phyloP scores from a whole-genome alignment of 2,113 vertebrate species.

The Myotis lucifugus region DNA sequence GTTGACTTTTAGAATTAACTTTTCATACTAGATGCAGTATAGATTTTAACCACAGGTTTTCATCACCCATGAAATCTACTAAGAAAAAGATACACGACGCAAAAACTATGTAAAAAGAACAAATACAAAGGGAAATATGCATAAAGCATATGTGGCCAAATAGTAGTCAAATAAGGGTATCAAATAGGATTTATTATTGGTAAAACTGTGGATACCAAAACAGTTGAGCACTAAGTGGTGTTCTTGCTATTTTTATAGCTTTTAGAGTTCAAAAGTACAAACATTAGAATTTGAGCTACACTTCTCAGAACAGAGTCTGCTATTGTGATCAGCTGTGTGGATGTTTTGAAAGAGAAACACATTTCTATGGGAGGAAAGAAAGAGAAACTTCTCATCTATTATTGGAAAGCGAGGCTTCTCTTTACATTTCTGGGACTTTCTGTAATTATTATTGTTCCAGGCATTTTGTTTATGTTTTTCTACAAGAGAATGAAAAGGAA shows the following conservation, averaged over 20 bases:
- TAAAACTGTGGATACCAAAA: background rate
- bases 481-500: background rate
- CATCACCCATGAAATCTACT: background rate
- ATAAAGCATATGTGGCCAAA: background rate
- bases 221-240: background rate
- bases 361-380: background rate
- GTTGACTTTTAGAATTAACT: background rate
- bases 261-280: slow-evolving; percentile 7
- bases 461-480: background rate
- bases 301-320: background rate
- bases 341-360: background rate
- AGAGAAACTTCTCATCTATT: slow-evolving; percentile 5
- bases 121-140: background rate
- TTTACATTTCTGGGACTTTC: background rate
- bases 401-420: slow-evolving; percentile 22
- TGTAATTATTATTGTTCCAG: background rate
- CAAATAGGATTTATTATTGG: background rate
- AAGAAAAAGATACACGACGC: background rate
- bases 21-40: background rate
- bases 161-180: background rate
- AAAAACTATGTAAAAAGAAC: background rate
- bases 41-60: background rate
- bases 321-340: slow-evolving; percentile 25
- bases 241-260: background rate
- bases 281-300: background rate